Evolutionary conservation across 2,797 vertebrate genomes (phyloP).

Genomic region (Sebastes jordani): DNA sequence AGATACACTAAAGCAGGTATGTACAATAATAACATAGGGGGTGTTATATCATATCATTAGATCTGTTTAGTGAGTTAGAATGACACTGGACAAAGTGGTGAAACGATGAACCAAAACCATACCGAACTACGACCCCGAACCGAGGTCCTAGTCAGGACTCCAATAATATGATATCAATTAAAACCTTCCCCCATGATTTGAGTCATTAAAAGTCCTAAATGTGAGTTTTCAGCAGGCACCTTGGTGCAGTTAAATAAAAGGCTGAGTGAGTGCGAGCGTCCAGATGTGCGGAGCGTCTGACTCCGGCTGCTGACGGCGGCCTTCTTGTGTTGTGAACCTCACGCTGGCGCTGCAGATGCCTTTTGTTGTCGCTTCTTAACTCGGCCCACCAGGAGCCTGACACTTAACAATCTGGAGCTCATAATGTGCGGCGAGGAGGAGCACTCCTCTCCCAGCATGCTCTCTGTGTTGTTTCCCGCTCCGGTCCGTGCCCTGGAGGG

Average conservation of each 20-base stretch:
- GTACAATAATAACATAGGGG: too few relatives aligned
- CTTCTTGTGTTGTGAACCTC: slow-evolving; percentile 51
- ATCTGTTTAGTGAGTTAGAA: too few relatives aligned
- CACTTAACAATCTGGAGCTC: slow-evolving; percentile 75
- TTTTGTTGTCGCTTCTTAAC: slow-evolving; percentile 72
- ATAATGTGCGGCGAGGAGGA: slow-evolving; percentile 55
- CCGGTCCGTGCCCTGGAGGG: slow-evolving; percentile 55
- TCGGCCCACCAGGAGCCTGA: slow-evolving; percentile 63
- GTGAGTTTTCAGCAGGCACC: background rate
- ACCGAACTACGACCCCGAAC: too few relatives aligned
- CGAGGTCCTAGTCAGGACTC: too few relatives aligned
- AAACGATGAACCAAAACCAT: too few relatives aligned
- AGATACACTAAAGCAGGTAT: too few relatives aligned
- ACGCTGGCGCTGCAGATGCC: slow-evolving; percentile 64
- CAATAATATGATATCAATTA: too few relatives aligned
- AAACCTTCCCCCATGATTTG: too few relatives aligned
- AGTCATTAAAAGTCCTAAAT: too few relatives aligned
- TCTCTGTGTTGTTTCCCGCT: slow-evolving; percentile 46
- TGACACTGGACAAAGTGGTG: too few relatives aligned
- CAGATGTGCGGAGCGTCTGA: slow-evolving; percentile 60
- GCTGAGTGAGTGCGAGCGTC: slow-evolving; percentile 27
- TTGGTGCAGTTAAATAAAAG: slow-evolving; percentile 1
- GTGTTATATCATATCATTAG: too few relatives aligned
- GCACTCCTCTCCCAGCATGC: slow-evolving; percentile 64
- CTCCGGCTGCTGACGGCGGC: slow-evolving; percentile 52